These are phyloP conservation scores for Macrobrachium nipponense DNA, from an alignment of 1,140 invertebrate genomes.

Conservation along the genomic window DNA sequence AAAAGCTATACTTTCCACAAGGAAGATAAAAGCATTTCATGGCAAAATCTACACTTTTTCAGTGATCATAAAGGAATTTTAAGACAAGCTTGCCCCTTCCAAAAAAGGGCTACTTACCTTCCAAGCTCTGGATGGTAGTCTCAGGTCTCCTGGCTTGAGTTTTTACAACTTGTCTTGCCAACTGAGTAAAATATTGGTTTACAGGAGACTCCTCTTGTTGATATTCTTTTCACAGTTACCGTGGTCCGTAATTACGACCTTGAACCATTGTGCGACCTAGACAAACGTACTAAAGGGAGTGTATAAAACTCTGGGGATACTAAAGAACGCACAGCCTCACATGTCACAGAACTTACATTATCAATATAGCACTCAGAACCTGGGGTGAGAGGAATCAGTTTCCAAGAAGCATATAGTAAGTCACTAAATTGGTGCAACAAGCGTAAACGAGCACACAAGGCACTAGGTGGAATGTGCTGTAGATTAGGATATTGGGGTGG, in stretches of 20 bases:
- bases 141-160: constrained; percentile 73
- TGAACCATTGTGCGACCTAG: constrained; percentile 78
- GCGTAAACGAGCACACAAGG: constrained; percentile 73
- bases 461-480: constrained; percentile 70
- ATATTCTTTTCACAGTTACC: constrained; percentile 75
- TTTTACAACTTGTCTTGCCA: constrained; percentile 77
- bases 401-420: constrained; percentile 76
- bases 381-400: constrained; percentile 73
- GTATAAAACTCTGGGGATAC: constrained; percentile 75
- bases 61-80: no score
- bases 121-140: constrained; percentile 77
- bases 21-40: no score
- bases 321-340: constrained; percentile 72
- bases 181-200: constrained; percentile 77
- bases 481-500: constrained; percentile 75
- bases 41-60: no score
- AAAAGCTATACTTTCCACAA: no score
- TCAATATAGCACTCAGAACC: constrained; percentile 66
- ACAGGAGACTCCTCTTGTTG: constrained; percentile 72
- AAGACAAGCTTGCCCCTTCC: no score
- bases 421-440: constrained; percentile 77
- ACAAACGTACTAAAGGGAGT: constrained; percentile 75
- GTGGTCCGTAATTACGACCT: constrained; percentile 77
- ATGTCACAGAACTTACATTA: constrained; percentile 69
- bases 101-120: constrained; percentile 69